Evolutionary conservation across 2,797 vertebrate genomes (phyloP).

Genomic region (Pampus argenteus): DNA sequence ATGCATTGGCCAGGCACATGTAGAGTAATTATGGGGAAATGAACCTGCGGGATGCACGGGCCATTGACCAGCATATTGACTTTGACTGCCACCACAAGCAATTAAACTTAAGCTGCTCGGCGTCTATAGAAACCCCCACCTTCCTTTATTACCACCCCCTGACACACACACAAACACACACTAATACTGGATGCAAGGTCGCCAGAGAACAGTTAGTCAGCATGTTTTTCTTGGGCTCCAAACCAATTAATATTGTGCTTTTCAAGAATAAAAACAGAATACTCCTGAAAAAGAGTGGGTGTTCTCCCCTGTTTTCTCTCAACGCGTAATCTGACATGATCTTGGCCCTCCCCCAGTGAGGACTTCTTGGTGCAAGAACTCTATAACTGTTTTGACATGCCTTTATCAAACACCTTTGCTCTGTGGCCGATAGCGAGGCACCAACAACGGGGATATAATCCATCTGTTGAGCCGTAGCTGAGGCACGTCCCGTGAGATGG

Average conservation of each 20-base stretch:
- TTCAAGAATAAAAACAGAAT: slow-evolving; percentile 33
- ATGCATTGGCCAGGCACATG: slow-evolving; percentile 81
- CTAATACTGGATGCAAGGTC: slow-evolving; percentile 63
- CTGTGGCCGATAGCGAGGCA: slow-evolving; percentile 38
- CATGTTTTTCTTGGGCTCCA: slow-evolving; percentile 29
- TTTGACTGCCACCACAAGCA: slow-evolving; percentile 87
- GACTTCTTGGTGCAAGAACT: slow-evolving; percentile 42
- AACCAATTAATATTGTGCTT: slow-evolving; percentile 35
- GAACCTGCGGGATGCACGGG: slow-evolving; percentile 83
- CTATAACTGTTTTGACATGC: slow-evolving; percentile 59
- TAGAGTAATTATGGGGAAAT: slow-evolving; percentile 87
- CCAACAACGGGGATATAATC: slow-evolving; percentile 62
- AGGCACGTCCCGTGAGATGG: slow-evolving; percentile 57
- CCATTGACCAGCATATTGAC: slow-evolving; percentile 88
- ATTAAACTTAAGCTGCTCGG: slow-evolving; percentile 84
- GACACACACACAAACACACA: slow-evolving; percentile 21
- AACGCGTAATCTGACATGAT: slow-evolving; percentile 36
- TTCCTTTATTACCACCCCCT: slow-evolving; percentile 56
- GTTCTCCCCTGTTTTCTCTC: neutral
- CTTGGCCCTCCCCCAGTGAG: slow-evolving; percentile 22
- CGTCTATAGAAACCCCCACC: slow-evolving; percentile 74
- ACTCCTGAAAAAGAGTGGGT: neutral
- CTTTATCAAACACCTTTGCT: slow-evolving; percentile 62
- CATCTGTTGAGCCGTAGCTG: slow-evolving; percentile 67
- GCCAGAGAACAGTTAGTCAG: slow-evolving; percentile 62